Evolutionary conservation across 2,113 vertebrate genomes (phyloP), one percentile per base, ranked within the genome.

Genomic region (Hippocampus abdominalis): DNA sequence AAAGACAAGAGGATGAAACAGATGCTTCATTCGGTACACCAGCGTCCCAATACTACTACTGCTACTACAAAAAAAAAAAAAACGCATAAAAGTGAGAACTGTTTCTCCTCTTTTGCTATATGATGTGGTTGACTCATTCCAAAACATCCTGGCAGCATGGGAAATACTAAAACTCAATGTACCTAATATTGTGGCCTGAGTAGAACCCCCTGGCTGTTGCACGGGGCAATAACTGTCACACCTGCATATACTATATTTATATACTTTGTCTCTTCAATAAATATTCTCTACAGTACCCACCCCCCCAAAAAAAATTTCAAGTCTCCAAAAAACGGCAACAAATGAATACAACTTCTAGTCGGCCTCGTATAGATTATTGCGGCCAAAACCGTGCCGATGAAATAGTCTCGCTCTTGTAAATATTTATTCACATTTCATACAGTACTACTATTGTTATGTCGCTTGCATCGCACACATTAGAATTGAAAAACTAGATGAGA

Each of bases 361-460:
- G n/a, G 9, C 21, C 51, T 54, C 6, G n/a, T 54, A 8, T 23
- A 4, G 8, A 54, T 54, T n/a, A 54, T 54, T 54, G 51, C 21
- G 51, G 51, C 51, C 23, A 54, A 54, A 54, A 54, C 10, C 20
- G 20, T 51, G 48, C 20, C 20, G 6, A 15, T 49, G 15, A 49
- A 49, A 49, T 16, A 16, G 16, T 88, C 68, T 82, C 70, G 81
- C 71, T 82, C 74, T 86, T 59, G 42, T 77, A 79, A 81, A 78
- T 32, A 51, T 67, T 20, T 29, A 36, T 64, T 49, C 60, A 68
- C 68, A 82, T 77, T 46, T 79, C 9, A 79, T 80, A 82, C 4
- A 6, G 36, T 77, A 77, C 73, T 70, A 74, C 68, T 75, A 83
- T 78, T 71, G 13, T 66, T 86, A 87, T 89, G 84, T 85, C 84